These are phyloP conservation scores for Lamellibrachia satsuma DNA, from an alignment of 2,888 invertebrate genomes.

Conservation along the genomic window DNA sequence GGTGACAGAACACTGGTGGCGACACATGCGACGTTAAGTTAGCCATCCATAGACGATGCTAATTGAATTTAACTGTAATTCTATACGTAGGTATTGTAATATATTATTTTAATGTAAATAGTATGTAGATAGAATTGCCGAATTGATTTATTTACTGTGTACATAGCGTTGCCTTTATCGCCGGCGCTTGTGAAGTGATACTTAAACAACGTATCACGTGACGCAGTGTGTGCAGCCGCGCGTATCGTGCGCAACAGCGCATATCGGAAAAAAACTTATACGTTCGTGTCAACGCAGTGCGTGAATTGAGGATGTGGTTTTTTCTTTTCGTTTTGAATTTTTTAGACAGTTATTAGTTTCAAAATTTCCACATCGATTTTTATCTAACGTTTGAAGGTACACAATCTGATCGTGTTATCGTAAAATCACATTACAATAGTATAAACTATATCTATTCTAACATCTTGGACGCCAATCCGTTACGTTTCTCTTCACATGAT, in stretches of 20 bases:
- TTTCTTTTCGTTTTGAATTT: not conserved
- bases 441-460: not conserved
- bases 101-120: conserved; percentile 8
- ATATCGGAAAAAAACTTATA: not conserved
- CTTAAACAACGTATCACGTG: not conserved
- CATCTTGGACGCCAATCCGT: not conserved
- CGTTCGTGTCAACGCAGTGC: not conserved
- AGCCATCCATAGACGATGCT: not conserved
- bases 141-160: not conserved
- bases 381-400: not conserved
- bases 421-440: not conserved
- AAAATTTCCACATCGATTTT: not conserved
- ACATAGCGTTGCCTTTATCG: not conserved
- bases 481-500: not conserved
- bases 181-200: not conserved
- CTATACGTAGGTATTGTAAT: not conserved
- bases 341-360: not conserved
- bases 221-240: not conserved
- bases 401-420: not conserved
- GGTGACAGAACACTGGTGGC: not conserved
- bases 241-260: not conserved
- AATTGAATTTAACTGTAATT: not conserved
- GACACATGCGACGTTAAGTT: not conserved
- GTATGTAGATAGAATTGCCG: not conserved
- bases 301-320: not conserved